Base-by-base conservation (phyloP, 2,888 invertebrate genomes). In the Ormyrus thymus region DNA sequence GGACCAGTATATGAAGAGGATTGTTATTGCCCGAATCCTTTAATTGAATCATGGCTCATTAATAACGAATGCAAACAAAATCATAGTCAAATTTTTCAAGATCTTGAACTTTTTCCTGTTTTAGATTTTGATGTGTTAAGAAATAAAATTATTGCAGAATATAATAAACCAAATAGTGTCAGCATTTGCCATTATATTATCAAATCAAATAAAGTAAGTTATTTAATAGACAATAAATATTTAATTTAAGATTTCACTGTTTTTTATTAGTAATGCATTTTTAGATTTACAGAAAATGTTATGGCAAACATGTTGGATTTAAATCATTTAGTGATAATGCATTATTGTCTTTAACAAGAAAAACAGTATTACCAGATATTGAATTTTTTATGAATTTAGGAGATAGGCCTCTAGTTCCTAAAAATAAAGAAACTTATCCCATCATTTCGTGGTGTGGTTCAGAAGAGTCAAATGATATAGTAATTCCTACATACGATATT, bases 361-460 rank as follows among this genome's bases (percentile, higher is more conserved):
- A 97, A 92, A 94, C 95, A 43, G 85, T 91, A 43, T 89, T 98
- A 73, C 97, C 98, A 6, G 95, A 98, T 90, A 91, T 96, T 85
- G 98, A 98, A 90, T 93, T 98, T 86, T 95, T 98, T 83, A 93
- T 96, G 65, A 99, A 98, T 91, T 92, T 98, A 11, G 98, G 98
- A 13, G 98, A 99, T 90, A 98, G 98, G 98, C 98, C 98, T 0
- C 90, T 98, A 45, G 93, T 94, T 1, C 87, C 89, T 15, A 88
- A 89, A 81, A 91, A 92, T 78, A 92, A 92, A 0, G 89, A 92
- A 11, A 92, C 94, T 64, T 86, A 86, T 81, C 98, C 98, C 1
- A 93, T 99, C 81, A 96, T 98, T 88, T 98, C 98, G 13, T 99
- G 98, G 98, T 98, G 98, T 90, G 98, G 98, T 1, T 98, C 97